Evolutionary conservation across 2,113 vertebrate species (phyloP).

Genomic region (Myrmophylax atrothorax): DNA sequence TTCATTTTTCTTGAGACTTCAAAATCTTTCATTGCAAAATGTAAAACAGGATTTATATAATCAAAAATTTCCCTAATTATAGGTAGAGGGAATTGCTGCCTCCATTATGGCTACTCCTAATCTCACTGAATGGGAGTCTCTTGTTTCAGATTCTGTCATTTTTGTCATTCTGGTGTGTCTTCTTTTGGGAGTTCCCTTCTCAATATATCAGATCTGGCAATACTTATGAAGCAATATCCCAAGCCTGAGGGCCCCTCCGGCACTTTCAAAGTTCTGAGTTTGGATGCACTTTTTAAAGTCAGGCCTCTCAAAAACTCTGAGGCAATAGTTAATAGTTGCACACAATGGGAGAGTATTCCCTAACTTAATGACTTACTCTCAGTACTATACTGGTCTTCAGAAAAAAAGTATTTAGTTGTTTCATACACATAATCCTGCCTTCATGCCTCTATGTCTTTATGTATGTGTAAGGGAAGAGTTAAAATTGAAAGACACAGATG

Average conservation of each 20-base stretch:
- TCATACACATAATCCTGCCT: background rate
- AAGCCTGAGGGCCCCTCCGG: background rate
- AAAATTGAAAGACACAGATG: background rate
- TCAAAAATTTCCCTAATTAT: background rate
- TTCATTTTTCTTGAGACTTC: background rate
- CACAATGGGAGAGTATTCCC: background rate
- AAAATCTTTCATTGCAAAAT: background rate
- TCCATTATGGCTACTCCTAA: background rate
- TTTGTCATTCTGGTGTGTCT: fast-evolving
- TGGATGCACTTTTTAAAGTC: background rate
- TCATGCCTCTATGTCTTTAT: background rate
- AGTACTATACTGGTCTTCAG: background rate
- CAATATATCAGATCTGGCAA: background rate
- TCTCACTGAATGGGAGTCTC: background rate
- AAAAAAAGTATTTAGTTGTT: background rate
- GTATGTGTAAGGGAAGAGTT: background rate
- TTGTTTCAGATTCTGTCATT: background rate
- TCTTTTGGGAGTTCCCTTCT: background rate
- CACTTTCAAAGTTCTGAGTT: background rate
- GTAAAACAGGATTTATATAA: background rate
- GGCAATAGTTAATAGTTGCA: background rate
- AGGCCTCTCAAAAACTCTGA: background rate
- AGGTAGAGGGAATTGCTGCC: background rate
- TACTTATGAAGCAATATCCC: background rate
- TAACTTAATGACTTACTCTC: background rate